Conservation (phyloP, 2,888 invertebrate species). For the Xestia xanthographa region DNA sequence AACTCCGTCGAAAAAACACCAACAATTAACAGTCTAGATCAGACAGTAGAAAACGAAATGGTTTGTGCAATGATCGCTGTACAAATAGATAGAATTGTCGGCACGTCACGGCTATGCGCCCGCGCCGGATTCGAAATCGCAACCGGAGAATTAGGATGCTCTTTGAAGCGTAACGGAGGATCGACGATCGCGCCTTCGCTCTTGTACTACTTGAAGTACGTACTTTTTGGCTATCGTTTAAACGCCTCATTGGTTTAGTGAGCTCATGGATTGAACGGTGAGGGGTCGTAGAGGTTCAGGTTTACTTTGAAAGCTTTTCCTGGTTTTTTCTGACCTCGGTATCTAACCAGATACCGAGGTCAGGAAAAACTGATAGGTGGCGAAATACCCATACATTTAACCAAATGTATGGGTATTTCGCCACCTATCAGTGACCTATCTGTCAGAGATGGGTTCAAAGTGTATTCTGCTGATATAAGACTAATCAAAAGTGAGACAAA, state of each 20-base stretch:
- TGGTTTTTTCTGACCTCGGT: neutral
- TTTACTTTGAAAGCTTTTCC: neutral
- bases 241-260: constrained; percentile 31
- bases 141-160: constrained; percentile 78
- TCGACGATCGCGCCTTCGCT: constrained; percentile 65
- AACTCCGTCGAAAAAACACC: neutral
- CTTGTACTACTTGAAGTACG: constrained; percentile 47
- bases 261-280: neutral
- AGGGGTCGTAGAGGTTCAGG: neutral
- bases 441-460: neutral
- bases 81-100: constrained; percentile 69
- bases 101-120: constrained; percentile 75
- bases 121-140: constrained; percentile 82
- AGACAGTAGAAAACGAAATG: constrained; percentile 63
- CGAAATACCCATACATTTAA: too few relatives aligned
- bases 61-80: constrained; percentile 65
- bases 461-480: too few relatives aligned
- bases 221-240: constrained; percentile 42
- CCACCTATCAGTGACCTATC: neutral
- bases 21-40: constrained; percentile 28
- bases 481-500: neutral
- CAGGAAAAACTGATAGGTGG: too few relatives aligned
- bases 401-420: neutral
- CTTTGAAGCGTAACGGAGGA: constrained; percentile 80
- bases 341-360: too few relatives aligned